Conservation (phyloP, 2,888 invertebrate genomes). For the Sminthurides aquaticus region DNA sequence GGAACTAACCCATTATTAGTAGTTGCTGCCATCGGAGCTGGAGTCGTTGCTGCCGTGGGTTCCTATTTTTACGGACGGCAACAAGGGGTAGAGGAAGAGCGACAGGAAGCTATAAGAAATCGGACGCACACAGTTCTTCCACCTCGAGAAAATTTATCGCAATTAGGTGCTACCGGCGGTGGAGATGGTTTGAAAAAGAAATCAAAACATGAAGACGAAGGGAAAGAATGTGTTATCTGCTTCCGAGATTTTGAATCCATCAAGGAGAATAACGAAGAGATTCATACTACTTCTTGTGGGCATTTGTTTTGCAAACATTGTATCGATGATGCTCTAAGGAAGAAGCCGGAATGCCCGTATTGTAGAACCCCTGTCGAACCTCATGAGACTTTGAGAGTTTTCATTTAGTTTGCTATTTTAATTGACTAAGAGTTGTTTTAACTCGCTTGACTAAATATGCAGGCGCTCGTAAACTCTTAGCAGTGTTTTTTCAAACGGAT, state of each 20-base stretch:
- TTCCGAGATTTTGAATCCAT: constrained; percentile 23
- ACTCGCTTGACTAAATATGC: too few species aligned
- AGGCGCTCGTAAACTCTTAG: too few species aligned
- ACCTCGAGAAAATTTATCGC: neutral
- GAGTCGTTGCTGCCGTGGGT: constrained; percentile 32
- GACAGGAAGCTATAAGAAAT: constrained; percentile 3
- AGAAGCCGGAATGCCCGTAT: constrained; percentile 61
- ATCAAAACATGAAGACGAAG: neutral
- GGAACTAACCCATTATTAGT: constrained; percentile 15
- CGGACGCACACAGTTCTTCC: neutral
- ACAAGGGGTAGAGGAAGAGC: constrained; percentile 14
- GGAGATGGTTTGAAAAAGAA: neutral
- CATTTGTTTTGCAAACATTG: constrained; percentile 80
- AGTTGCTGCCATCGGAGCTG: constrained; percentile 27
- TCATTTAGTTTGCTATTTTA: constrained; percentile 14
- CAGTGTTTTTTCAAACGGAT: too few species aligned
- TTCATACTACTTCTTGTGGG: constrained; percentile 68
- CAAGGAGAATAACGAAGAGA: constrained; percentile 52
- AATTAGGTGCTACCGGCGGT: neutral
- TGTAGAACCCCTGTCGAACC: constrained; percentile 60
- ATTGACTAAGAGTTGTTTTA: too few species aligned
- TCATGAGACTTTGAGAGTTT: constrained; percentile 26
- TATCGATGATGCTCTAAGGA: constrained; percentile 58
- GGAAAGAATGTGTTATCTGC: constrained; percentile 29
- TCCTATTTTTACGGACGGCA: constrained; percentile 21